Conservation (phyloP, 2,888 invertebrate species). For the Cepaea hortensis region DNA sequence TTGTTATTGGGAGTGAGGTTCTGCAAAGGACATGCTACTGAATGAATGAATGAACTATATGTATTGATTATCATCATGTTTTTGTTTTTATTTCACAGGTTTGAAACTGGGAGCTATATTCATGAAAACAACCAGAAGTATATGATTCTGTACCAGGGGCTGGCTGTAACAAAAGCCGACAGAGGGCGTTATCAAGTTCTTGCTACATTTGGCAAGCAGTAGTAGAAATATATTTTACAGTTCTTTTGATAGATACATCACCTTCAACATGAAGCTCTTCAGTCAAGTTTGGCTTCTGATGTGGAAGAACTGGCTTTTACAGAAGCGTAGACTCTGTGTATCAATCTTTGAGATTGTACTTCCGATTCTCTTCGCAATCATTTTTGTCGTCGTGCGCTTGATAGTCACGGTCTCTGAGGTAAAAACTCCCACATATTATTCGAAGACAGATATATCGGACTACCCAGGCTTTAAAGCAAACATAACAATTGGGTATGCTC, state of each 20-base stretch:
- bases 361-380: slow-evolving; percentile 61
- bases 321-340: slow-evolving; percentile 61
- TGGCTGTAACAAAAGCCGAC: too few relatives aligned
- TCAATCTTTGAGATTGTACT: slow-evolving; percentile 65
- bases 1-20: too few relatives aligned
- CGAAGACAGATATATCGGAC: neutral
- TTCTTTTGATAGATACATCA: neutral
- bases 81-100: too few relatives aligned
- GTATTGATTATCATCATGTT: too few relatives aligned
- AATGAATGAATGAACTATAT: too few relatives aligned
- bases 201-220: too few relatives aligned
- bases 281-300: slow-evolving; percentile 63
- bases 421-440: neutral
- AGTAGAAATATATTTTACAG: neutral
- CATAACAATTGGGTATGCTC: slow-evolving; percentile 31
- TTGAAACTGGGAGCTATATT: too few relatives aligned
- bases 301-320: slow-evolving; percentile 67
- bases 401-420: neutral
- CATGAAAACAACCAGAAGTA: too few relatives aligned
- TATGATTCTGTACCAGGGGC: too few relatives aligned
- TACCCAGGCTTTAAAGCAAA: neutral
- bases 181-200: too few relatives aligned
- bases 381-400: slow-evolving; percentile 58
- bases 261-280: slow-evolving; percentile 78
- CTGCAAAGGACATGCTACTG: too few relatives aligned